Percentiles rank a stretch among this genome's conserved stretches.
phyloP scores from a whole-genome alignment of 1,140 invertebrate species.

The Dreissena polymorpha region DNA sequence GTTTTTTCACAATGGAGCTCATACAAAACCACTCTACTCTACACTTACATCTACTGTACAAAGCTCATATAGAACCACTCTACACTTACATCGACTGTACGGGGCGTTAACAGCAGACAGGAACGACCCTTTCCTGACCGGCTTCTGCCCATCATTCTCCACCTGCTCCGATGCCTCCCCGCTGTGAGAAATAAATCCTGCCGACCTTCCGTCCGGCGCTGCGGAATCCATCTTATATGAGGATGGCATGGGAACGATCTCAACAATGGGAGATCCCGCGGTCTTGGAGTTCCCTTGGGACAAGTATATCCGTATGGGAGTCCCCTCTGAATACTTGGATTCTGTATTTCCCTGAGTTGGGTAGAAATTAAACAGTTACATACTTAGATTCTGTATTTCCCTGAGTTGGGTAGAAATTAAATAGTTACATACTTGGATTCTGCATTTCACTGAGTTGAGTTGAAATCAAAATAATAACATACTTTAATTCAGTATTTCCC shows the following conservation, averaged over 20 bases:
- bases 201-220: conserved; percentile 21
- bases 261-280: conserved; percentile 64
- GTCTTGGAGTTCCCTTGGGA: conserved; percentile 65
- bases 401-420: conserved; percentile 15
- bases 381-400: conserved; percentile 57
- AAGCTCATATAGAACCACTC: background rate
- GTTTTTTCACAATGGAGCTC: too few relatives aligned
- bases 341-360: conserved; percentile 47
- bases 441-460: conserved; percentile 36
- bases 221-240: conserved; percentile 28
- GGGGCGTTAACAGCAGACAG: conserved; percentile 69
- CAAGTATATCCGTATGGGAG: conserved; percentile 72
- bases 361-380: background rate
- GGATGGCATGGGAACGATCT: conserved; percentile 62
- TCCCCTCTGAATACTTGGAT: conserved; percentile 58
- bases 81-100: conserved; percentile 56
- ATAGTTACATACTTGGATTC: conserved; percentile 61
- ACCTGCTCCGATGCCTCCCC: conserved; percentile 25
- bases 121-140: conserved; percentile 71
- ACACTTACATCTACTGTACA: too few relatives aligned
- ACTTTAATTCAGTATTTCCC: conserved; percentile 56
- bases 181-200: conserved; percentile 9
- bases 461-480: background rate
- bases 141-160: conserved; percentile 55
- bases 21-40: too few relatives aligned